Percentiles rank a stretch among this genome's conserved stretches.
phyloP scores from a whole-genome alignment of 2,113 vertebrate species.

The Trachemys scripta region DNA sequence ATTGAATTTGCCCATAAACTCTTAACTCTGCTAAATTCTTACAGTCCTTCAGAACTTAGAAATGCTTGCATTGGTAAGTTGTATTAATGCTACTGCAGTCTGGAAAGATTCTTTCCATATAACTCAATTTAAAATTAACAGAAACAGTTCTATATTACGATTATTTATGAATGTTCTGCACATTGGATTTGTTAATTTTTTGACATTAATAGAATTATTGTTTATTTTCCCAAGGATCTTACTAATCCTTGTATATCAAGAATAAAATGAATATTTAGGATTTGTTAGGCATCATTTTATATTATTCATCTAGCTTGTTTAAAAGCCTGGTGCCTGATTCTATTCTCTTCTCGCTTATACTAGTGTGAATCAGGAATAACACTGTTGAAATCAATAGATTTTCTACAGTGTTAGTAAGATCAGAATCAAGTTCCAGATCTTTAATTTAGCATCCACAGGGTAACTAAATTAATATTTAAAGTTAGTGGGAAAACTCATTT shows the following conservation, averaged over 20 bases:
- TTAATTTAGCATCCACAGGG: fast-evolving
- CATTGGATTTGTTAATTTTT: fast-evolving
- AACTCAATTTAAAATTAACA: neutral
- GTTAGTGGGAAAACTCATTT: neutral
- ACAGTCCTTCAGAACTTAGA: conserved; percentile 96
- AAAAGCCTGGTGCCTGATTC: neutral
- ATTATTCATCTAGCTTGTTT: neutral
- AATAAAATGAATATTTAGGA: neutral
- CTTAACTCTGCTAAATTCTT: conserved; percentile 99
- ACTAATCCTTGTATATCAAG: neutral
- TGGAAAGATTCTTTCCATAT: neutral
- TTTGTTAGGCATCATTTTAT: neutral
- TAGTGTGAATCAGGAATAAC: neutral
- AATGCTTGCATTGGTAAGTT: conserved; percentile 95
- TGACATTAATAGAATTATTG: fast-evolving
- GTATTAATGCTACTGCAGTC: neutral
- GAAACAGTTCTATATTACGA: neutral
- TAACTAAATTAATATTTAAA: neutral
- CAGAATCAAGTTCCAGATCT: neutral
- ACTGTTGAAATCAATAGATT: neutral
- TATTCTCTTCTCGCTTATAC: neutral
- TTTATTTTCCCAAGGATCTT: neutral
- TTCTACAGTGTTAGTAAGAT: neutral
- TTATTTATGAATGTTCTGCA: neutral
- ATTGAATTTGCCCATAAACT: conserved; percentile 99